phyloP scores from a whole-genome alignment of 2,888 invertebrate genomes.

The Leptinotarsa juncta region DNA sequence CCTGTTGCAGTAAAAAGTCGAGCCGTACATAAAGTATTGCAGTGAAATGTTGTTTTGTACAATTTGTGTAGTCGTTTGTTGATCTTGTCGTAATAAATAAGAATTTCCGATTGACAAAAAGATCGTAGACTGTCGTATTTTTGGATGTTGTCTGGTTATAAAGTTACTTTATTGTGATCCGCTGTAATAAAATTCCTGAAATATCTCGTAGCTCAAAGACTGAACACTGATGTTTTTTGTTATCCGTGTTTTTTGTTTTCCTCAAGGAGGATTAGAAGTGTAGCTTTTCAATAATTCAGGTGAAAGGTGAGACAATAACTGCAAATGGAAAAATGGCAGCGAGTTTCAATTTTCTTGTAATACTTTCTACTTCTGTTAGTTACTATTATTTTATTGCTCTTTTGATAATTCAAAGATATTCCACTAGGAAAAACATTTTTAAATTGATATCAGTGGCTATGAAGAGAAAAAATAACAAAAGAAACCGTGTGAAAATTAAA shows the following conservation, averaged over 20 bases:
- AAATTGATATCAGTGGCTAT: no score
- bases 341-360: no score
- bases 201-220: slow-evolving; percentile 19
- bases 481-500: no score
- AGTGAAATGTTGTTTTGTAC: slow-evolving; percentile 19
- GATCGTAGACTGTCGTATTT: slow-evolving; percentile 11
- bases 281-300: background rate
- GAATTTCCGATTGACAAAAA: slow-evolving; percentile 27
- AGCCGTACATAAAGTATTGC: slow-evolving; percentile 13
- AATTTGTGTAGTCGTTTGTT: slow-evolving; percentile 17
- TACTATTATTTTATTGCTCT: no score
- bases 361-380: no score
- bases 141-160: slow-evolving; percentile 18
- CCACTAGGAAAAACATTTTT: no score
- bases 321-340: background rate
- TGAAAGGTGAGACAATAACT: background rate
- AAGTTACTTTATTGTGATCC: slow-evolving; percentile 18
- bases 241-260: background rate
- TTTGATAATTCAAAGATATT: no score
- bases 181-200: slow-evolving; percentile 24
- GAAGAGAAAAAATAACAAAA: no score
- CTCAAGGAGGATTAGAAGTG: background rate
- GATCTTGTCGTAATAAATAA: slow-evolving; percentile 21
- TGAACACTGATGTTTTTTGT: slow-evolving; percentile 16
- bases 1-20: slow-evolving; percentile 28